phyloP scores from a whole-genome alignment of 2,113 vertebrate genomes.

The Atherinomorus stipes region DNA sequence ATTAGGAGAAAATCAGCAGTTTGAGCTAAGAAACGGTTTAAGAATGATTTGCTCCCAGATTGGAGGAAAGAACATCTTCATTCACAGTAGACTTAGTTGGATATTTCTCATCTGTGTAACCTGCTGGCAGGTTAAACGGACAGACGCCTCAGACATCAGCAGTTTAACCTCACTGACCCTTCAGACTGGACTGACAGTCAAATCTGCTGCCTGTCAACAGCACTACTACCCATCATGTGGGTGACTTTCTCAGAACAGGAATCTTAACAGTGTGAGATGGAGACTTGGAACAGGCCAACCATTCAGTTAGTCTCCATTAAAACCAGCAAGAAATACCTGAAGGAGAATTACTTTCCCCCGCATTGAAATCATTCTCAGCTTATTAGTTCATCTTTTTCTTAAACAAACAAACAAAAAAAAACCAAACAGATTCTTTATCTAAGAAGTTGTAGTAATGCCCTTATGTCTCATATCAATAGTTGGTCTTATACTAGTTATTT shows the following conservation, averaged over 20 bases:
- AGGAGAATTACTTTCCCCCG: neutral
- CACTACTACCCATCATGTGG: conserved; percentile 19
- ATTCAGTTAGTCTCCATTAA: neutral
- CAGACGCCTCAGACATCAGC: conserved; percentile 7
- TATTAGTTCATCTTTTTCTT: conserved; percentile 12
- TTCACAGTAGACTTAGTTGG: neutral
- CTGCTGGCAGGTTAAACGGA: conserved; percentile 38
- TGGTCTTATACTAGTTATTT: no score
- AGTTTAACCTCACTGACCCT: conserved; percentile 36
- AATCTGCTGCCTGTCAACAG: conserved; percentile 35
- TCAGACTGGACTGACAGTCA: conserved; percentile 30
- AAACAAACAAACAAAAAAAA: no score
- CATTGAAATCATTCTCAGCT: conserved; percentile 2
- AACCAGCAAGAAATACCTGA: conserved; percentile 7
- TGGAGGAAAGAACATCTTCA: no score
- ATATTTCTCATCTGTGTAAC: conserved; percentile 20
- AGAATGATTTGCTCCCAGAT: no score
- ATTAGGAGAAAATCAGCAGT: no score
- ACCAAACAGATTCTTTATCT: no score
- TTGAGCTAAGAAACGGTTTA: no score
- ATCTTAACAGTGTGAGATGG: neutral
- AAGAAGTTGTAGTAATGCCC: no score
- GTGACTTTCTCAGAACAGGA: conserved; percentile 12
- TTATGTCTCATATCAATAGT: no score
- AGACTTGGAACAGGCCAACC: neutral